Evolutionary conservation across 2,113 vertebrate species (phyloP).

Genomic region (Pterocles gutturalis): DNA sequence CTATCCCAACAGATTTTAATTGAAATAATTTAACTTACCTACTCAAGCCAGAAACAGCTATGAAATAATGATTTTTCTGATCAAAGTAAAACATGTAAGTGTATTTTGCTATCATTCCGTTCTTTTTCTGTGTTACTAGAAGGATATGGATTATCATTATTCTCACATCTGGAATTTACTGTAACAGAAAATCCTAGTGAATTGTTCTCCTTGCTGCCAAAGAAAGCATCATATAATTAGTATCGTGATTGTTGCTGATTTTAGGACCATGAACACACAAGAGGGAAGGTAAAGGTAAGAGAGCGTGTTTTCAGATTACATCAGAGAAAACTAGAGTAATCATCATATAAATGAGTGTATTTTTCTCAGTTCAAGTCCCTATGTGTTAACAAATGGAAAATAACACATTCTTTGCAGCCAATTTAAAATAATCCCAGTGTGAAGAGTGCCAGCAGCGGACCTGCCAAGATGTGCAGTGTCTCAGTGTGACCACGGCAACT

Average conservation of each 20-base stretch:
- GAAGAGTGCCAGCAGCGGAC: conserved; percentile 55
- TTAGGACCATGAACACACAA: rapidly evolving
- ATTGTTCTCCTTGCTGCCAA: not conserved
- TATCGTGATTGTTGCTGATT: not conserved
- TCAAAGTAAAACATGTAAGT: not conserved
- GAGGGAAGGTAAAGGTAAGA: conserved; percentile 7
- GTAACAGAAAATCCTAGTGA: not conserved
- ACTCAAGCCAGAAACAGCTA: not conserved
- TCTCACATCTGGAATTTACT: conserved; percentile 2
- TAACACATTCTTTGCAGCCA: conserved; percentile 64
- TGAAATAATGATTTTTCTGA: not conserved
- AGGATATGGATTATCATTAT: not conserved
- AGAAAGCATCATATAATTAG: conserved; percentile 29
- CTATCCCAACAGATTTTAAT: not conserved
- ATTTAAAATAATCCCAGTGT: conserved; percentile 68
- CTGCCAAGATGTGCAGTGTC: conserved; percentile 26
- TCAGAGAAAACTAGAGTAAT: conserved; percentile 49
- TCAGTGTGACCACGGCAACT: conserved; percentile 40
- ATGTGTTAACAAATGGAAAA: conserved; percentile 76
- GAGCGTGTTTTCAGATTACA: conserved; percentile 5
- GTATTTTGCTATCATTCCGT: not conserved
- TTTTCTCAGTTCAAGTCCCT: conserved; percentile 69
- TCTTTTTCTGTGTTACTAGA: not conserved
- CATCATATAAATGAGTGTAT: conserved; percentile 61
- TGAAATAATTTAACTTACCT: not conserved